Percentiles rank a stretch among this genome's conserved stretches.
Evolutionary conservation across 2,888 invertebrate genomes (phyloP).

Genomic region (Dynastes maya): DNA sequence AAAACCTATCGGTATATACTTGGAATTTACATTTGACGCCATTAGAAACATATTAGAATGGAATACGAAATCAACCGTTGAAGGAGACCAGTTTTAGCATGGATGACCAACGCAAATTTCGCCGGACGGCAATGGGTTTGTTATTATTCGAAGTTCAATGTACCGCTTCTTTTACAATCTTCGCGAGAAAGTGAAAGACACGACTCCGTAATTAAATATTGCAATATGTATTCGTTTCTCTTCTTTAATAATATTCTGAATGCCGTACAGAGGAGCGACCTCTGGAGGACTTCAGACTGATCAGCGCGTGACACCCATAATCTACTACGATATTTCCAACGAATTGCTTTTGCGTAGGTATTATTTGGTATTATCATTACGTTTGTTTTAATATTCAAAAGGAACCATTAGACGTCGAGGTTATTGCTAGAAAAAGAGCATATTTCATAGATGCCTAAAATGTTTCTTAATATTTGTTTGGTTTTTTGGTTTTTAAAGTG

Average conservation of each 20-base stretch:
- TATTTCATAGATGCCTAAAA: not conserved
- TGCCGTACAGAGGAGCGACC: not conserved
- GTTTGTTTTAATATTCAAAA: not conserved
- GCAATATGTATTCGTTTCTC: slow-evolving; percentile 29
- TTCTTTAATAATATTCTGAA: slow-evolving; percentile 11
- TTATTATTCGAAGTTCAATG: slow-evolving; percentile 35
- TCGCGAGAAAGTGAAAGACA: slow-evolving; percentile 37
- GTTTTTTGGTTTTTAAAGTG: too few species aligned
- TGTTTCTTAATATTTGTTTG: not conserved
- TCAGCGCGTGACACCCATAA: not conserved
- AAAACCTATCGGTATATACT: not conserved
- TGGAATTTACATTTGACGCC: not conserved
- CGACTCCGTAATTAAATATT: slow-evolving; percentile 30
- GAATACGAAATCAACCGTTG: not conserved
- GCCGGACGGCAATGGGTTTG: slow-evolving; percentile 3
- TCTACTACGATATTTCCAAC: not conserved
- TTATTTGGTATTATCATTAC: not conserved
- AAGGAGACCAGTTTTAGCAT: not conserved
- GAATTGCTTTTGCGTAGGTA: not conserved
- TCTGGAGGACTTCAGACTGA: not conserved
- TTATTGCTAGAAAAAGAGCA: not conserved
- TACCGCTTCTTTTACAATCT: slow-evolving; percentile 32
- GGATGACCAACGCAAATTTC: slow-evolving; percentile 2
- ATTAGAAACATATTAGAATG: not conserved
- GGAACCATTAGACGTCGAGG: not conserved